phyloP scores from a whole-genome alignment of 2,888 invertebrate genomes.

The Odontocerum albicorne region DNA sequence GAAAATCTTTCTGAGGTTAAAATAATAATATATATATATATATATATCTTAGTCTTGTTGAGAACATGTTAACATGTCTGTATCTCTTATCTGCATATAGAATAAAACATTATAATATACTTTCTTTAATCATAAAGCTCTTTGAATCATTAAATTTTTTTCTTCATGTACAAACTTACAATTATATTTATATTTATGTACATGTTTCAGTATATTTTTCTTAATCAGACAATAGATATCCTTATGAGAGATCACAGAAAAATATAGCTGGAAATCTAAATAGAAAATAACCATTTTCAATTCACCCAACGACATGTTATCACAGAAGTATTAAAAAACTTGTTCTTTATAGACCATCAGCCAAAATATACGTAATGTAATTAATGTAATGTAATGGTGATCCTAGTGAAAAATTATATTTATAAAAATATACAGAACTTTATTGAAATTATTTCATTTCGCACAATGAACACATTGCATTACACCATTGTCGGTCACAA shows the following conservation, averaged over 20 bases:
- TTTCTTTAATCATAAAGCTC: constrained; percentile 35
- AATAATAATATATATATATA: constrained; percentile 11
- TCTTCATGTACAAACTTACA: constrained; percentile 34
- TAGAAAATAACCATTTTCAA: constrained; percentile 21
- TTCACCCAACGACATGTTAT: constrained; percentile 29
- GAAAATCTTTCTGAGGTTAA: constrained; percentile 17
- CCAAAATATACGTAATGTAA: constrained; percentile 6
- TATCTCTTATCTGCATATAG: constrained; percentile 29
- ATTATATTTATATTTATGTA: constrained; percentile 25
- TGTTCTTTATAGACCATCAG: constrained; percentile 30
- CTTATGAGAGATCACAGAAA: constrained; percentile 59
- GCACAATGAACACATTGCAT: background rate
- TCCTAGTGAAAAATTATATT: constrained; percentile 16
- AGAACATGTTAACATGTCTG: constrained; percentile 15
- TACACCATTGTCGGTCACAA: constrained; percentile 19
- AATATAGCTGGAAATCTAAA: constrained; percentile 60
- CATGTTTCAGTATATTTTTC: constrained; percentile 35
- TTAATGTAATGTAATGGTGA: background rate
- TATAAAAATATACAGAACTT: constrained; percentile 25
- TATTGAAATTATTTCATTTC: constrained; percentile 4
- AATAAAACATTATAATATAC: constrained; percentile 25
- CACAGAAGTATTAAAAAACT: constrained; percentile 35
- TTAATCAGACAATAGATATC: constrained; percentile 35
- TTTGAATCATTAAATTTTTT: constrained; percentile 32
- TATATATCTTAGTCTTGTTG: constrained; percentile 29